phyloP scores from a whole-genome alignment of 2,888 invertebrate species.

The Escarpia spicata region DNA sequence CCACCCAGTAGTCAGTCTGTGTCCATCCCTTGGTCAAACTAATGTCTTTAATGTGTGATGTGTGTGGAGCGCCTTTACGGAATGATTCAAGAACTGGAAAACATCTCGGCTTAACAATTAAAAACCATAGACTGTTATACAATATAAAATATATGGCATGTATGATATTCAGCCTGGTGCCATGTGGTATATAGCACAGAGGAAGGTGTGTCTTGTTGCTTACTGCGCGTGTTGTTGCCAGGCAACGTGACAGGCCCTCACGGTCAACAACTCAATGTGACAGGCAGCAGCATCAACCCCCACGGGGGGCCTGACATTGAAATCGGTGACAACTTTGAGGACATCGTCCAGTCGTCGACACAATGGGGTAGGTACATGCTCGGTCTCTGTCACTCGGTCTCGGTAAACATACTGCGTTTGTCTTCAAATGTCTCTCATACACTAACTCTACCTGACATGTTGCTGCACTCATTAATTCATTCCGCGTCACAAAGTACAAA shows the following conservation, averaged over 20 bases:
- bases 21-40: background rate
- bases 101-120: too few relatives aligned
- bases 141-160: background rate
- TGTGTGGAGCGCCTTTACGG: too few relatives aligned
- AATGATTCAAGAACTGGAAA: too few relatives aligned
- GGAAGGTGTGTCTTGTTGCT: background rate
- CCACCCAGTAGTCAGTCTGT: background rate
- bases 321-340: constrained; percentile 25
- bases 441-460: background rate
- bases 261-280: constrained; percentile 32
- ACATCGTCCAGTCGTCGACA: constrained; percentile 28
- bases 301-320: constrained; percentile 25
- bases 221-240: background rate
- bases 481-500: background rate
- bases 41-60: too few relatives aligned
- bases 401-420: background rate
- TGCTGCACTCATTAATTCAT: background rate
- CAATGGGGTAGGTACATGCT: constrained; percentile 30
- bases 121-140: too few relatives aligned
- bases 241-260: background rate
- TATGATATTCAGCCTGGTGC: background rate
- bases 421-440: background rate
- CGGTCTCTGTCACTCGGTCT: background rate
- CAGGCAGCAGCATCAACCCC: constrained; percentile 35
- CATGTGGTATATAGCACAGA: background rate